phyloP scores from a whole-genome alignment of 53 echinoderm and acorn worm species.

The Mesocentrotus franciscanus region DNA sequence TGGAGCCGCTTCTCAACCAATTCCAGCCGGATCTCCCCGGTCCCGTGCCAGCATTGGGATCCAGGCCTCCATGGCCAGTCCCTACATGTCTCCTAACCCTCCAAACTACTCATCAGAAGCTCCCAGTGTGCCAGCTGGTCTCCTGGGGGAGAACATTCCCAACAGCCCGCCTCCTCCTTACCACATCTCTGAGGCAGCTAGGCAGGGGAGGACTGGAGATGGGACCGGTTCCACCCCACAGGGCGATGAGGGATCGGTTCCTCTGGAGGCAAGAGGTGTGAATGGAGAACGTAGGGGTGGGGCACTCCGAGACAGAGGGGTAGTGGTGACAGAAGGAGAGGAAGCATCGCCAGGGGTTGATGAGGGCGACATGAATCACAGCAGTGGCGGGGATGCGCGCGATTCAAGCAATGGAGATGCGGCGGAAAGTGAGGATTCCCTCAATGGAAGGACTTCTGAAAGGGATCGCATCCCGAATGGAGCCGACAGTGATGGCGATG shows the following conservation, averaged over 20 bases:
- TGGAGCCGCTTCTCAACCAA: slow-evolving; percentile 26
- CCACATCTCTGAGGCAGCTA: slow-evolving; percentile 59
- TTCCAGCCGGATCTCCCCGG: slow-evolving; percentile 48
- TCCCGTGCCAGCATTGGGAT: slow-evolving; percentile 54
- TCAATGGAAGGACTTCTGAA: background rate
- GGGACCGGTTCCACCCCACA: background rate
- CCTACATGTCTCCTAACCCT: slow-evolving; percentile 60
- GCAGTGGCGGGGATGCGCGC: background rate
- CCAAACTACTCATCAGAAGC: slow-evolving; percentile 34
- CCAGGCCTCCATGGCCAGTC: slow-evolving; percentile 60
- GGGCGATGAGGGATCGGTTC: background rate
- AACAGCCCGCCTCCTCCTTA: slow-evolving; percentile 63
- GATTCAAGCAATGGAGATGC: background rate
- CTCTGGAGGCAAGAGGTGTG: background rate
- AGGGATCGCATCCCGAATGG: background rate
- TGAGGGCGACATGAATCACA: background rate
- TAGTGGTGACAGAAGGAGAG: slow-evolving; percentile 46
- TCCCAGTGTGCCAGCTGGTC: slow-evolving; percentile 13
- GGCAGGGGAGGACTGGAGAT: slow-evolving; percentile 5
- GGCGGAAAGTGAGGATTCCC: background rate
- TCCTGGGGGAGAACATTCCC: slow-evolving; percentile 48
- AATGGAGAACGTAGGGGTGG: background rate
- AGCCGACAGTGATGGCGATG: slow-evolving; percentile 33
- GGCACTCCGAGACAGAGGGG: slow-evolving; percentile 44
- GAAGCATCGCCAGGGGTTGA: background rate